A percentile compares a stretch with the other conserved stretches of the same genome.
These are phyloP conservation scores for Crypturellus undulatus DNA, from an alignment of 2,113 vertebrate genomes.

Conservation along the genomic window DNA sequence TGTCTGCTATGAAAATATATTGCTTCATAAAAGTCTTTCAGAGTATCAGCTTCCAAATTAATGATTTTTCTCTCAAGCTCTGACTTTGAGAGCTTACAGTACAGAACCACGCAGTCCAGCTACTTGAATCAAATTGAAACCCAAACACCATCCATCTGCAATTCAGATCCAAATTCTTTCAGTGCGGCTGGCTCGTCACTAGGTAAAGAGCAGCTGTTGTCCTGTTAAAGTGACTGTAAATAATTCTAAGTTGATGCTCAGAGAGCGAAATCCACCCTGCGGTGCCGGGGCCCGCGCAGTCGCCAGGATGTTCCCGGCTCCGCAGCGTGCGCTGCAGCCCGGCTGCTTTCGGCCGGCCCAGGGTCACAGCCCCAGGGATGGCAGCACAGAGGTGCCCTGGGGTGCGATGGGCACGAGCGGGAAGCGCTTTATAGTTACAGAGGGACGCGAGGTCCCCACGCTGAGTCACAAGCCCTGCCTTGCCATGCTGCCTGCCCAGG, in stretches of 20 bases:
- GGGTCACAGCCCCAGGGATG: background rate
- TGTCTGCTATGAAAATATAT: constrained; percentile 67
- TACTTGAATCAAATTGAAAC: constrained; percentile 71
- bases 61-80: constrained; percentile 57
- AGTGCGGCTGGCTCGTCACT: constrained; percentile 64
- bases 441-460: accelerated
- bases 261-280: constrained; percentile 25
- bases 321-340: background rate
- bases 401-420: background rate
- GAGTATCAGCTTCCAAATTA: constrained; percentile 67
- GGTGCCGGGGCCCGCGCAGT: background rate
- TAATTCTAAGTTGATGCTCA: constrained; percentile 58
- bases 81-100: constrained; percentile 52
- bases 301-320: background rate
- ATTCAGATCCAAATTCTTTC: constrained; percentile 72
- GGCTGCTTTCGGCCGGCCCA: background rate
- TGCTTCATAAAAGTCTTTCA: constrained; percentile 66
- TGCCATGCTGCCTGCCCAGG: background rate
- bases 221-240: constrained; percentile 71
- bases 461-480: background rate
- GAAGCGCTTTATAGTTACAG: background rate
- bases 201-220: constrained; percentile 66
- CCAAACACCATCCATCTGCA: constrained; percentile 51
- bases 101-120: constrained; percentile 15
- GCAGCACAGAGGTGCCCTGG: accelerated